Evolutionary conservation across 2,888 invertebrate genomes (phyloP), one percentile per base, ranked within the genome.

Genomic region (Achlya flavicornis): DNA sequence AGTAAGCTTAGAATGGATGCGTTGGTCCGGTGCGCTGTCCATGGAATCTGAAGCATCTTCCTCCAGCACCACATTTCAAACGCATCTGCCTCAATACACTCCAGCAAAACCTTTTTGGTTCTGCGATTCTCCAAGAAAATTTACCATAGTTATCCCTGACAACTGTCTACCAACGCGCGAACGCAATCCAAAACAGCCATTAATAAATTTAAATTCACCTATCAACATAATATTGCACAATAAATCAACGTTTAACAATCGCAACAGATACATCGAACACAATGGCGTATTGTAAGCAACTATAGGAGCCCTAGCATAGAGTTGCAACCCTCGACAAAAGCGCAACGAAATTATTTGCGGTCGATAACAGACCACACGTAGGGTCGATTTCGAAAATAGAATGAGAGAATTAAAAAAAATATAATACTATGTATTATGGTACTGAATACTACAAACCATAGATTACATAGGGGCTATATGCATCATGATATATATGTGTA

Each of bases 361-460:
- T 80, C 69, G 72, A 65, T 70, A 68, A 48, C 61, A 69, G 80
- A 79, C 81, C 79, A 80, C 80, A 81, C 77, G 64, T 67, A 68
- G 76, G 71, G 71, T 61, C 57, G 63, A 46, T 53, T 64, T 66
- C 67, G 43, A 46, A 46, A 46, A 46, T 46, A 46, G 46, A 46
- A 46, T 46, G 46, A 10, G n/a, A 6, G 46, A 46, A 19, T 10
- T 19, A 53, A 53, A 53, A 53, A 19, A 19, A 7, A 16, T 16
- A 35, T 33, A 26, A 19, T 7, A 4, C 38, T 16, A 43, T 60
- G 38, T 12, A 60, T 41, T 41, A 19, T 19, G 60, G 43, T 41
- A 19, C 2, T 41, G 8, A 16, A 41, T 43, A 16, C 26, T n/a
- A 43, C 57, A 63, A n/a, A 19, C 38, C 3, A 11, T 43, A 12